These are phyloP conservation scores for Drosophila lutescens DNA, from an alignment of 2,888 invertebrate genomes.

Conservation along the genomic window DNA sequence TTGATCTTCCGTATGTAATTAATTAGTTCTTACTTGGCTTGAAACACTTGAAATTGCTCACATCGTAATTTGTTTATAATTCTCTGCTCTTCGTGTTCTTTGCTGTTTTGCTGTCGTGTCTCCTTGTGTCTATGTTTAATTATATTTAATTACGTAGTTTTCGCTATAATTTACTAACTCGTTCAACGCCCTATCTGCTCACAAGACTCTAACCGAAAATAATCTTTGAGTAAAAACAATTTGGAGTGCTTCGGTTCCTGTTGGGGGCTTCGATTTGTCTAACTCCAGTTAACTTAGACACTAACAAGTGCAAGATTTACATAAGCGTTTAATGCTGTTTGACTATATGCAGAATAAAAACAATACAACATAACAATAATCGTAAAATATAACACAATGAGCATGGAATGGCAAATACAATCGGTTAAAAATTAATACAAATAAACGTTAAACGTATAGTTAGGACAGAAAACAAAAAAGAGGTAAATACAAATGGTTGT, in stretches of 20 bases:
- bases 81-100: constrained; percentile 31
- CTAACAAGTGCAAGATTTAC: constrained; percentile 73
- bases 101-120: constrained; percentile 17
- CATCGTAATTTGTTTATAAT: constrained; percentile 58
- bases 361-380: constrained; percentile 37
- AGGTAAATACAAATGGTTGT: constrained; percentile 42
- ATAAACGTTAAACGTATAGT: constrained; percentile 16
- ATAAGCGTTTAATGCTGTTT: constrained; percentile 77
- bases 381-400: constrained; percentile 57
- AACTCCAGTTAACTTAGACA: constrained; percentile 59
- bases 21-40: constrained; percentile 58
- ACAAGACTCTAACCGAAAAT: constrained; percentile 55
- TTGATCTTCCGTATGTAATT: constrained; percentile 50
- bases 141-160: constrained; percentile 75
- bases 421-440: constrained; percentile 33
- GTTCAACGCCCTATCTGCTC: constrained; percentile 65
- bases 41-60: constrained; percentile 80
- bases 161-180: constrained; percentile 72
- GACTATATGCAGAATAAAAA: constrained; percentile 46
- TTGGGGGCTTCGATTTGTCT: constrained; percentile 14
- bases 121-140: constrained; percentile 65
- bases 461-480: constrained; percentile 19
- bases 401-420: constrained; percentile 66
- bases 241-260: constrained; percentile 19
- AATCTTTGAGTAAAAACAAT: constrained; percentile 35